Percentiles rank a stretch among this genome's conserved stretches.
Evolutionary conservation across 2,113 vertebrate species (phyloP).

Genomic region (Sceloporus tristichus): DNA sequence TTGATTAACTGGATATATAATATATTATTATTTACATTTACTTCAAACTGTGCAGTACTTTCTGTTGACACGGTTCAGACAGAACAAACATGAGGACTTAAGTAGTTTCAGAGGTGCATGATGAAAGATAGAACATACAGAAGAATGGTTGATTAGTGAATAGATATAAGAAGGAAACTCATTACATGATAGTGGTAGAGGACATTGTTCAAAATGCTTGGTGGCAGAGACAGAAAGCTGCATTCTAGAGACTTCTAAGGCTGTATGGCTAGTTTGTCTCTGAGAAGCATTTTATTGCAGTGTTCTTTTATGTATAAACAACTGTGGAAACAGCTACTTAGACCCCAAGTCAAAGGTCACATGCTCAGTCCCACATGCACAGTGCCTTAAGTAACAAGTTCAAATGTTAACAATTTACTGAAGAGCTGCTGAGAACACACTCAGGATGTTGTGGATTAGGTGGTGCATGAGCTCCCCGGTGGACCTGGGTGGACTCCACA

Average conservation of each 20-base stretch:
- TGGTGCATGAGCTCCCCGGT: too few relatives aligned
- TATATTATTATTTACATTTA: too few relatives aligned
- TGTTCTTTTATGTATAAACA: neutral
- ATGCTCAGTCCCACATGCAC: neutral
- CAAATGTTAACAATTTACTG: neutral
- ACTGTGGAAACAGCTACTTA: neutral
- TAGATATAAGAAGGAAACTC: conserved; percentile 9
- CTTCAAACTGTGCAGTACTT: neutral
- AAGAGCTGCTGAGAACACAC: neutral
- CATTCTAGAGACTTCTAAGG: conserved; percentile 35
- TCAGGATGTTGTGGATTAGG: too few relatives aligned
- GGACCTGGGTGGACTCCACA: too few relatives aligned
- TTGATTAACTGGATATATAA: too few relatives aligned
- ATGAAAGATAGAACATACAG: conserved; percentile 2
- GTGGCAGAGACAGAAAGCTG: conserved; percentile 22
- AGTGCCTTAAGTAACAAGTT: neutral
- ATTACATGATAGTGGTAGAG: neutral
- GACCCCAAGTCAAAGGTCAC: neutral
- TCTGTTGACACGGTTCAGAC: conserved; percentile 2
- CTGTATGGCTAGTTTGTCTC: conserved; percentile 19
- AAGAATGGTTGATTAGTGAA: conserved; percentile 15
- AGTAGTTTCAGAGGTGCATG: too few relatives aligned
- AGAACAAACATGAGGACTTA: neutral
- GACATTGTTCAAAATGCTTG: conserved; percentile 36
- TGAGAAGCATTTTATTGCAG: neutral